These are phyloP conservation scores for Ochotona princeps DNA, from an alignment of 2,113 vertebrate genomes.

Conservation along the genomic window DNA sequence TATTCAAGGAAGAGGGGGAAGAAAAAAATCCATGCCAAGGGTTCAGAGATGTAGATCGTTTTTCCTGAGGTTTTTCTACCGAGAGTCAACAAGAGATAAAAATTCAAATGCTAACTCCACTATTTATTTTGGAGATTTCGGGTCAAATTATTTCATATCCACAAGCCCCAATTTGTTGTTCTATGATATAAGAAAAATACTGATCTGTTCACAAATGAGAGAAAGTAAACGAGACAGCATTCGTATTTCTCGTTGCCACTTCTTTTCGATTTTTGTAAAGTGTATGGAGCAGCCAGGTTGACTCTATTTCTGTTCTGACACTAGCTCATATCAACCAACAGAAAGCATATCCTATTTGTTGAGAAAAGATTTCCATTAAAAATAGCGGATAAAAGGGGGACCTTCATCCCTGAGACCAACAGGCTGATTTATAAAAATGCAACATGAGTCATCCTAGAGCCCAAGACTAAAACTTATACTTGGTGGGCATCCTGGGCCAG, in stretches of 20 bases:
- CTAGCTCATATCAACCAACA: not conserved
- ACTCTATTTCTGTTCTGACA: not conserved
- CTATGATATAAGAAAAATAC: not conserved
- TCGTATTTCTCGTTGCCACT: not conserved
- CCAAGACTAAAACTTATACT: constrained; percentile 61
- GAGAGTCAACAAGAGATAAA: not conserved
- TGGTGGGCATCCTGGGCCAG: constrained; percentile 40
- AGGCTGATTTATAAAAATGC: constrained; percentile 73
- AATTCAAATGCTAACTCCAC: not conserved
- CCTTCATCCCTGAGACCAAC: constrained; percentile 54
- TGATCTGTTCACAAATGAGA: not conserved
- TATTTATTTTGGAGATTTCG: not conserved
- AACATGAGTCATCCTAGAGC: constrained; percentile 69
- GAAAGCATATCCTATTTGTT: constrained; percentile 39
- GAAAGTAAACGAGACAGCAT: not conserved
- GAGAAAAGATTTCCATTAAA: constrained; percentile 69
- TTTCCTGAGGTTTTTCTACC: not conserved
- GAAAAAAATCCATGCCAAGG: not conserved
- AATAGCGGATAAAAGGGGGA: constrained; percentile 41
- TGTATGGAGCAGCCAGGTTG: not conserved
- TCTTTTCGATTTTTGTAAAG: constrained; percentile 35
- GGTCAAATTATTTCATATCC: not conserved
- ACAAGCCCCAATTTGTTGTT: not conserved
- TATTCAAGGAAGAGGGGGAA: not conserved
- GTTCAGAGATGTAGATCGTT: not conserved